Evolutionary conservation across 2,888 invertebrate species (phyloP), one percentile per base, ranked within the genome.

Genomic region (Cepaea hortensis): DNA sequence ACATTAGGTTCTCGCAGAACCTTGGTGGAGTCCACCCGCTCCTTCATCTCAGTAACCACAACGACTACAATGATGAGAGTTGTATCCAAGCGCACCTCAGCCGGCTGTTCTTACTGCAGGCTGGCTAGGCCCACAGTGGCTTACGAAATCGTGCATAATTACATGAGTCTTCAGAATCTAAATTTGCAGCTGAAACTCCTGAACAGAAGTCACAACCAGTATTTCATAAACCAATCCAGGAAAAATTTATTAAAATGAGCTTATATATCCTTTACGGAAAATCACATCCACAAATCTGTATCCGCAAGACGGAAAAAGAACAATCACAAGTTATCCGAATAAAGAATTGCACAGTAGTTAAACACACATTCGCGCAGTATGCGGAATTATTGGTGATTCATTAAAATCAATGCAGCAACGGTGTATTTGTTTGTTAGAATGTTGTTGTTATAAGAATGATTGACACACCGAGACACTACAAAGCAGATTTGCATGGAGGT

Each of bases 11-110:
- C 85, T 4, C 80, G 62, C 61, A 80, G 85, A 68, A 85, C 80
- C 72, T 85, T 85, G 80, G 80, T 80, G 61, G 85, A 68, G 55
- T 85, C 85, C 35, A 85, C 72, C 61, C 85, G 62, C 81, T 85
- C 85, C 81, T 85, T 85, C 85, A 85, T 85, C 50, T n/a, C 68
- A n/a, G 35, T 15, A 55, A 73, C 48, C 35, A 13, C 48, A 11
- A 20, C 61, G 3, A 62, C 46, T 35, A 35, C 9, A 62, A 73
- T 15, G 23, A 79, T 5, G 46, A 18, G 20, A 81, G 2, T 35
- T 50, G 68, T n/a, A 65, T 18, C 68, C 48, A 55, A 20, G 9
- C 15, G 20, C 23, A 23, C 15, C 15, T 84, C 79, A 77, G 76
- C 84, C 84, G 23, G 65, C 20, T 62, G 46, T 62, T 20, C 18